Conservation (phyloP, 2,797 vertebrate genomes). For the Enteromius fasciolatus region DNA sequence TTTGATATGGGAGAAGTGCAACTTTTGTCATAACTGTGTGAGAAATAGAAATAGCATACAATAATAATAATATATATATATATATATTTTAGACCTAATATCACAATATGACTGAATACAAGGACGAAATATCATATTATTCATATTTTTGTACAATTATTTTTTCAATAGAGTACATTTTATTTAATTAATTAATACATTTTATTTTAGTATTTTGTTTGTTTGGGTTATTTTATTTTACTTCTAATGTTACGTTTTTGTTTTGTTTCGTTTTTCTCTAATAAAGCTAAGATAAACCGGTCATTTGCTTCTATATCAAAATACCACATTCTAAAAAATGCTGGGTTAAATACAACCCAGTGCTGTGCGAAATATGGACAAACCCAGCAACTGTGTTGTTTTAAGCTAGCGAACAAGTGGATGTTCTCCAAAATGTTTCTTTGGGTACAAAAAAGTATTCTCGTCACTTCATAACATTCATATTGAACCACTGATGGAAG, state of each 20-base stretch:
- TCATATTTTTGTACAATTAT: background rate
- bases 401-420: too few relatives aligned
- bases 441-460: too few relatives aligned
- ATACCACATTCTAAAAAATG: background rate
- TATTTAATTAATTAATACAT: background rate
- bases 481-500: too few relatives aligned
- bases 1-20: background rate
- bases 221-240: background rate
- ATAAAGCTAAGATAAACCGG: background rate
- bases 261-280: background rate
- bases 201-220: too few relatives aligned
- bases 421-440: too few relatives aligned
- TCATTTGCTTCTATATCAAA: background rate
- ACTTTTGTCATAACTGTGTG: slow-evolving; percentile 10
- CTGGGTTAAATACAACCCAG: too few relatives aligned
- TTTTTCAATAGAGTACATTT: background rate
- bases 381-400: too few relatives aligned
- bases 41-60: background rate
- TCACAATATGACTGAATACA: background rate
- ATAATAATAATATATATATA: background rate
- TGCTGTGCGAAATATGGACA: too few relatives aligned
- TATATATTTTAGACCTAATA: background rate
- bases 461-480: too few relatives aligned
- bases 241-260: background rate
- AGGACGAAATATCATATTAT: background rate